Evolutionary conservation across 2,113 vertebrate genomes (phyloP).

Genomic region (Boulengeromyrus knoepffleri): DNA sequence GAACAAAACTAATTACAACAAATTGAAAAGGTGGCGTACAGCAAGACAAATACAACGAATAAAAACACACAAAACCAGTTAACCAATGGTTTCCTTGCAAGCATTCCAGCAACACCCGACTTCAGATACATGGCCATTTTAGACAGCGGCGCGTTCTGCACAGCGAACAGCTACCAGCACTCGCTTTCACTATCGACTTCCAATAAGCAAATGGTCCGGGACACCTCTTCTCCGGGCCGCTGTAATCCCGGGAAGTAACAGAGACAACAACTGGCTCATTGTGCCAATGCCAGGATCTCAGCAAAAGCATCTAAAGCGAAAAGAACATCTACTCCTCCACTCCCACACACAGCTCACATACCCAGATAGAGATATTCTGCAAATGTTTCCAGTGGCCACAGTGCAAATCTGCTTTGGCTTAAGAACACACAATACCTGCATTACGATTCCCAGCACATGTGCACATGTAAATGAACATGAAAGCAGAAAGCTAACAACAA

Average conservation of each 20-base stretch:
- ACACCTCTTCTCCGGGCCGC: constrained; percentile 10
- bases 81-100: neutral
- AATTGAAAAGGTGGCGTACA: neutral
- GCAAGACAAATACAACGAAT: neutral
- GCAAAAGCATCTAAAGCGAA: constrained; percentile 2
- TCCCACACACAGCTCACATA: constrained; percentile 10
- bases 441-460: neutral
- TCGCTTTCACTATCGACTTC: neutral
- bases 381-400: neutral
- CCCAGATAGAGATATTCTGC: neutral
- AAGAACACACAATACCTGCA: neutral
- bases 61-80: neutral
- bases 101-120: neutral
- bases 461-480: neutral
- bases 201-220: constrained; percentile 35
- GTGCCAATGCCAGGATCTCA: neutral
- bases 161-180: neutral
- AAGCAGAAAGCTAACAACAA: neutral
- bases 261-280: constrained; percentile 18
- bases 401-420: neutral
- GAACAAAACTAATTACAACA: neutral
- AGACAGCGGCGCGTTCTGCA: neutral
- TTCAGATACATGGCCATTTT: neutral
- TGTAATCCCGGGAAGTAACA: constrained; percentile 26
- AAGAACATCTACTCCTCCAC: neutral